These are phyloP conservation scores for Chrysemys picta DNA, from an alignment of 2,113 vertebrate genomes.

Conservation along the genomic window DNA sequence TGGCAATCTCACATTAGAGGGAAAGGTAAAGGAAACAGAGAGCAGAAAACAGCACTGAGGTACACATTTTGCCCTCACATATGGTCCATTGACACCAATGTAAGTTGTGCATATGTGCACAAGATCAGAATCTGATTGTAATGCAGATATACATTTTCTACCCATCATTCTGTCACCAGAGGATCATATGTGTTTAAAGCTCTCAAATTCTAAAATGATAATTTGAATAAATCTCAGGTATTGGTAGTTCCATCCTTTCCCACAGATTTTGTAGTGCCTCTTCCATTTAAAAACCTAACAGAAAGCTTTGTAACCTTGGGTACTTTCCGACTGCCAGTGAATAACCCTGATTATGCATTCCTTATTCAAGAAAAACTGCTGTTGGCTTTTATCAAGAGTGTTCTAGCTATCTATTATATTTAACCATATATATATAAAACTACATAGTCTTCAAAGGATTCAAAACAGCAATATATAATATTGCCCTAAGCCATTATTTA, in stretches of 20 bases:
- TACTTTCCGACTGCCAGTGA: not conserved
- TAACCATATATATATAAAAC: not conserved
- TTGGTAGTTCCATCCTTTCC: not conserved
- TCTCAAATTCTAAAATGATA: slow-evolving; percentile 4
- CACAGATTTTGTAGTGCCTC: not conserved
- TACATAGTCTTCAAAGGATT: not conserved
- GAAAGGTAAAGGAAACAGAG: not conserved
- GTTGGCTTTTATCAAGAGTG: slow-evolving; percentile 21
- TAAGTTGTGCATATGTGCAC: not conserved
- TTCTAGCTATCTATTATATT: not conserved
- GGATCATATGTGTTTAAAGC: not conserved
- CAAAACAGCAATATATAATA: not conserved
- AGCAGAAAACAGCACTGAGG: not conserved
- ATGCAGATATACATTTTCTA: not conserved
- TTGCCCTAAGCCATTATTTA: not conserved
- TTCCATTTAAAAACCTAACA: not conserved
- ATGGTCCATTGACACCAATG: not conserved
- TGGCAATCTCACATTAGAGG: not conserved
- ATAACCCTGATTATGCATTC: slow-evolving; percentile 14
- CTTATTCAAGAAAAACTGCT: slow-evolving; percentile 44
- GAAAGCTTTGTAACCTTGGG: not conserved
- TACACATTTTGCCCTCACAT: not conserved
- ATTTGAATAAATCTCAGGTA: slow-evolving; percentile 17
- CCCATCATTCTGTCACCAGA: not conserved
- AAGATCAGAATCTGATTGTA: not conserved